Evolutionary conservation across 2,888 invertebrate genomes (phyloP).

Genomic region (Sinhomidia bicolor): DNA sequence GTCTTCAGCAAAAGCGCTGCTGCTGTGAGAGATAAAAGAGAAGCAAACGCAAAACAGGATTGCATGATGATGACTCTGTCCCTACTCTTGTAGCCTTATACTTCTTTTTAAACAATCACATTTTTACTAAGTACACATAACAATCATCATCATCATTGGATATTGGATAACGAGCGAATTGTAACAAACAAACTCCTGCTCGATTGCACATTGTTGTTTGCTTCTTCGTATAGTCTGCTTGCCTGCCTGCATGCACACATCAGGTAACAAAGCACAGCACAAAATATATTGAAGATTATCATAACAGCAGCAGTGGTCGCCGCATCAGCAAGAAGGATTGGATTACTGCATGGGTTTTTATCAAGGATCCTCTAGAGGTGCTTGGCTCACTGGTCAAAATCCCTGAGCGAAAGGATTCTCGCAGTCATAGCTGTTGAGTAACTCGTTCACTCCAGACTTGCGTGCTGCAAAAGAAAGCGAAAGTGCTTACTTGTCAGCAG

Average conservation of each 20-base stretch:
- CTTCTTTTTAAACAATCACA: constrained; percentile 20
- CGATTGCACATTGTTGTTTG: constrained; percentile 10
- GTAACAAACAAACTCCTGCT: constrained; percentile 54
- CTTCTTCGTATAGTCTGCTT: too few relatives aligned
- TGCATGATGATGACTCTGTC: constrained; percentile 40
- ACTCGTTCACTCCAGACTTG: constrained; percentile 68
- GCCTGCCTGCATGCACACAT: neutral
- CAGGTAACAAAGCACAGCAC: constrained; percentile 18
- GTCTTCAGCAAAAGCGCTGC: constrained; percentile 3
- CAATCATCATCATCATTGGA: constrained; percentile 21
- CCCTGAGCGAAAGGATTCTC: constrained; percentile 71
- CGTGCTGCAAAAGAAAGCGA: constrained; percentile 49
- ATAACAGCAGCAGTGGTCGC: constrained; percentile 16
- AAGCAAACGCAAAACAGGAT: neutral
- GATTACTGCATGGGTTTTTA: constrained; percentile 65
- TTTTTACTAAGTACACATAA: constrained; percentile 30
- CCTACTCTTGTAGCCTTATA: neutral
- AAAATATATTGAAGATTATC: neutral
- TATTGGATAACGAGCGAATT: constrained; percentile 28
- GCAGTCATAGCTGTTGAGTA: constrained; percentile 63
- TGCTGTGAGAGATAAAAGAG: neutral
- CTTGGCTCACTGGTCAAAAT: constrained; percentile 67
- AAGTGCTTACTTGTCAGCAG: constrained; percentile 38
- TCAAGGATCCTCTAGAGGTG: constrained; percentile 67
- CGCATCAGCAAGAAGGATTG: constrained; percentile 15